Base-by-base conservation (phyloP, 2,797 vertebrate genomes). In the Smutsia temminckii region DNA sequence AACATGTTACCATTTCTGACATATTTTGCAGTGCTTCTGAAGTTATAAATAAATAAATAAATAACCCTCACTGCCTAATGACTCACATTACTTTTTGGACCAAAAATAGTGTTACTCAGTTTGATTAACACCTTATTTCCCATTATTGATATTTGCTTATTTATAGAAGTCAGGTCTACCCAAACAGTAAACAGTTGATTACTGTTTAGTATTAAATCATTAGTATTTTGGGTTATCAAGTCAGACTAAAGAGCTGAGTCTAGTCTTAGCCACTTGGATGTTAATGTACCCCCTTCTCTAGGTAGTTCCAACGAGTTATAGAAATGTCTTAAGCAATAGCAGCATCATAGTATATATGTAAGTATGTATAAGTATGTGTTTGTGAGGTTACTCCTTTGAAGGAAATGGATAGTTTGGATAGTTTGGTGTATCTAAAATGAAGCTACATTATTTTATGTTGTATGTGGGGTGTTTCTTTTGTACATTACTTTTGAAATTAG, bases 361-460 rank as follows among this genome's bases (percentile, higher is more conserved):
- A 23, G 20, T 55, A 49, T 6, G 29, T 77, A 20, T 63, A 25
- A 66, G 0, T 74, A 25, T 59, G 12, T 53, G 3, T 64, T 55
- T 79, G 9, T 96, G 46, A 93, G 5, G 13, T 77, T 9, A 91
- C 66, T 75, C 13, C 79, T 94, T 91, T 89, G 66, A 95, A 86
- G 71, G 21, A 95, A 90, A 83, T 2, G 25, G 7, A 1, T 71
- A 83, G 63, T 68, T 59, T 95, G 63, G 32, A n/a, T 92, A 92
- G 17, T 69, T 40, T 53, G 1, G 1, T 92, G 20, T 71, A 14
- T 85, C 95, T 66, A 72, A 97, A 94, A 77, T 88, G 40, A 88
- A 95, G 40, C 83, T 84, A 61, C 16, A 40, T 85, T 92, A 21
- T 71, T 11, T 93, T 87, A 79, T 77, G 20, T 57, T 92, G 21